A percentile compares a stretch with the other conserved stretches of the same genome.
Evolutionary conservation across 2,113 vertebrate species (phyloP).

Genomic region (Gymnobelideus leadbeateri): DNA sequence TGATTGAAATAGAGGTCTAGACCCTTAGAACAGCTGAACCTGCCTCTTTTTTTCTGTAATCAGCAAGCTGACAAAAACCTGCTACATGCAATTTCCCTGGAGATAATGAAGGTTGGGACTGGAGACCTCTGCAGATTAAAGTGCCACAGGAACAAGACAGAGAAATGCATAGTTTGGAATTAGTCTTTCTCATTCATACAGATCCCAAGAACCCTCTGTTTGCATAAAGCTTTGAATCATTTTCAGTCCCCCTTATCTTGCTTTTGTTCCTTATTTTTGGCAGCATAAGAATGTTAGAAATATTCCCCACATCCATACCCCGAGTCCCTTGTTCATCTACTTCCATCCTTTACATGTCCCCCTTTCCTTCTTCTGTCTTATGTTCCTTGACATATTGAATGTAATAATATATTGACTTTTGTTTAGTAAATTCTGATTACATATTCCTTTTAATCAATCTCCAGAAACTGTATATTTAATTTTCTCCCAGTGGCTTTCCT

Average conservation of each 20-base stretch:
- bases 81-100: conserved; percentile 8
- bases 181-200: conserved; percentile 19
- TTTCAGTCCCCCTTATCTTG: neutral
- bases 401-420: neutral
- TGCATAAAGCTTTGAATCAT: neutral
- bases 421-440: neutral
- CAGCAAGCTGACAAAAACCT: conserved; percentile 36
- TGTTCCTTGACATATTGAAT: conserved; percentile 2
- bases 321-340: neutral
- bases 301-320: neutral
- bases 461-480: neutral
- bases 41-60: conserved; percentile 49
- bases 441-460: neutral
- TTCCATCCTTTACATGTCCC: neutral
- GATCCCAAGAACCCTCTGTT: conserved; percentile 1
- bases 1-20: neutral
- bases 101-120: conserved; percentile 7
- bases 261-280: neutral
- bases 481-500: neutral
- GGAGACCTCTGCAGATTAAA: neutral
- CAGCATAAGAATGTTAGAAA: neutral
- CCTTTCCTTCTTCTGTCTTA: neutral
- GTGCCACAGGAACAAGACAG: neutral
- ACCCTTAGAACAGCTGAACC: neutral
- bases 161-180: neutral